phyloP scores from a whole-genome alignment of 2,113 vertebrate genomes.

The Callipepla squamata region DNA sequence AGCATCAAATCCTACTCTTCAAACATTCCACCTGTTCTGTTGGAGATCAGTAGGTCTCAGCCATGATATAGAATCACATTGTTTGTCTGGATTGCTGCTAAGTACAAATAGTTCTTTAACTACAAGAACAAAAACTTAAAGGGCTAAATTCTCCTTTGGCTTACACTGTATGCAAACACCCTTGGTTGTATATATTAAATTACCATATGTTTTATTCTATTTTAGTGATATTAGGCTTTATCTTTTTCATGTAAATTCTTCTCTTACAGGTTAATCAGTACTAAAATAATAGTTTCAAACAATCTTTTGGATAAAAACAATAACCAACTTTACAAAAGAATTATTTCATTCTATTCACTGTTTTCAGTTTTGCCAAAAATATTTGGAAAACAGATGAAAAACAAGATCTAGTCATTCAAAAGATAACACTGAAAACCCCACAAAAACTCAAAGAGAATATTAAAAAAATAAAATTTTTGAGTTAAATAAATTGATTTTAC shows the following conservation, averaged over 20 bases:
- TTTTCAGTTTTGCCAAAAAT: neutral
- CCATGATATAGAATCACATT: neutral
- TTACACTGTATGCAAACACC: neutral
- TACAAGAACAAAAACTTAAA: neutral
- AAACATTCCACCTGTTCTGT: neutral
- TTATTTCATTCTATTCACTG: neutral
- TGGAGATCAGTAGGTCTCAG: neutral
- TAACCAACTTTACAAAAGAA: neutral
- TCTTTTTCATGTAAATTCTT: neutral
- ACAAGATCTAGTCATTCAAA: neutral
- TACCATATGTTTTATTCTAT: neutral
- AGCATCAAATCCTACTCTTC: neutral
- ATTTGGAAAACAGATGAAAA: neutral
- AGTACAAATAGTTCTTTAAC: neutral
- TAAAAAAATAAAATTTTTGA: neutral
- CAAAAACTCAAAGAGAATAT: neutral
- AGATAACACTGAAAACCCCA: no score
- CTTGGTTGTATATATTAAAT: neutral
- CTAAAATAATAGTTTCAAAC: neutral
- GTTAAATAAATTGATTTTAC: neutral
- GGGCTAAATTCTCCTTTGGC: neutral
- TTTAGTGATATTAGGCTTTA: neutral
- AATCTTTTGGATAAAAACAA: neutral
- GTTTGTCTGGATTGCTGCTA: slow-evolving; percentile 7
- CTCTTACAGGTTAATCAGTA: neutral